These are phyloP conservation scores for Hippoglossus hippoglossus DNA, from an alignment of 2,797 vertebrate species.

Conservation along the genomic window DNA sequence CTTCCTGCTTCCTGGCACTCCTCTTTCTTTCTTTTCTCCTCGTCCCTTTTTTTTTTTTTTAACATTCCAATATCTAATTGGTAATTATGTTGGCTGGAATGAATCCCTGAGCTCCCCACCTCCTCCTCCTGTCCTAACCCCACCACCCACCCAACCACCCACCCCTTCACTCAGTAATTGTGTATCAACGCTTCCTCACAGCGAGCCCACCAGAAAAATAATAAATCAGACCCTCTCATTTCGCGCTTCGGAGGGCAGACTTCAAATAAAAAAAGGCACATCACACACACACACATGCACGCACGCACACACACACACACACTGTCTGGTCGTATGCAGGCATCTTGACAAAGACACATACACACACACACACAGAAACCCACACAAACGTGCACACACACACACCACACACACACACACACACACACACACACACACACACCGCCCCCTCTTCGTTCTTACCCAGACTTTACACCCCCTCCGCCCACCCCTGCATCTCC, in stretches of 20 bases:
- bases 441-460: slow-evolving; percentile 61
- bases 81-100: slow-evolving; percentile 88
- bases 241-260: slow-evolving; percentile 89
- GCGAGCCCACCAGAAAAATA: slow-evolving; percentile 87
- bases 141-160: slow-evolving; percentile 16
- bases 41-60: slow-evolving; percentile 41
- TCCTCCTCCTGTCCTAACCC: slow-evolving; percentile 47
- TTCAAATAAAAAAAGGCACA: slow-evolving; percentile 84
- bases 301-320: slow-evolving; percentile 35
- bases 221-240: slow-evolving; percentile 90
- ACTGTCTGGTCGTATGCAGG: no score
- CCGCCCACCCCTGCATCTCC: slow-evolving; percentile 64
- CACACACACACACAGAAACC: slow-evolving; percentile 9
- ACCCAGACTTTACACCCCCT: slow-evolving; percentile 66
- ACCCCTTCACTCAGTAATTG: slow-evolving; percentile 82
- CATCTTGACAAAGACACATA: no score
- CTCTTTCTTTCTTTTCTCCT: slow-evolving; percentile 48
- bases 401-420: slow-evolving; percentile 18
- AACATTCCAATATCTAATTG: slow-evolving; percentile 90
- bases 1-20: slow-evolving; percentile 74
- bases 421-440: slow-evolving; percentile 45
- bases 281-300: slow-evolving; percentile 51
- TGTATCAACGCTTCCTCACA: slow-evolving; percentile 88
- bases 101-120: slow-evolving; percentile 74
- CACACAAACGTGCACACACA: slow-evolving; percentile 45